Evolutionary conservation across 2,888 invertebrate genomes (phyloP), one percentile per base, ranked within the genome.

Genomic region (Tetragonisca angustula): DNA sequence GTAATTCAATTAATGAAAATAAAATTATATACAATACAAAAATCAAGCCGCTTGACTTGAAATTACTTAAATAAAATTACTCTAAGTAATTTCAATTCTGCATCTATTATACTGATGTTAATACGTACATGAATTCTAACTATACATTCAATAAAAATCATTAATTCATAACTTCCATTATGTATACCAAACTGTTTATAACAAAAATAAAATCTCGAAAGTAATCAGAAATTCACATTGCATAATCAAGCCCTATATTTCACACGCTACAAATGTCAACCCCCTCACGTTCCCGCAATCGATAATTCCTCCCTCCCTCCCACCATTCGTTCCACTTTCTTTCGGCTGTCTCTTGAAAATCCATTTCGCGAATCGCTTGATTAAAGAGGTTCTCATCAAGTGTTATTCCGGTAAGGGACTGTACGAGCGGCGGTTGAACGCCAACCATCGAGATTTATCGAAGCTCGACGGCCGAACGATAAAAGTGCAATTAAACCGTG

Each of bases 401-500:
- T 76, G 83, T 86, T 86, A 86, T 80, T 86, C 43, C 83, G 69
- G 72, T 64, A 32, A 32, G 59, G 71, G 71, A 61, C 68, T 36
- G 74, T 79, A 52, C 62, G 61, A 52, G 85, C 68, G 52, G 24
- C 65, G 50, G 79, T 75, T 75, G 61, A 50, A 79, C 50, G 64
- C 56, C 61, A 59, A 79, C 68, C 72, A 68, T 64, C 70, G 80
- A 77, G 83, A 87, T 87, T 87, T 83, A 87, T 87, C 81, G 84
- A 78, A 76, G 67, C 61, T 81, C 79, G 83, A 84, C 87, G 80
- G 86, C 89, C 81, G 88, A 87, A 89, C 90, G 91, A 91, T 92
- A 90, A 91, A 87, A 91, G 87, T 89, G 90, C 90, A 92, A 92
- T 92, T 92, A 92, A 92, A 92, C 64, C 84, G 87, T 75, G 87